Evolutionary conservation across 2,888 invertebrate species (phyloP).

Genomic region (Prosopocoilus inquinatus): DNA sequence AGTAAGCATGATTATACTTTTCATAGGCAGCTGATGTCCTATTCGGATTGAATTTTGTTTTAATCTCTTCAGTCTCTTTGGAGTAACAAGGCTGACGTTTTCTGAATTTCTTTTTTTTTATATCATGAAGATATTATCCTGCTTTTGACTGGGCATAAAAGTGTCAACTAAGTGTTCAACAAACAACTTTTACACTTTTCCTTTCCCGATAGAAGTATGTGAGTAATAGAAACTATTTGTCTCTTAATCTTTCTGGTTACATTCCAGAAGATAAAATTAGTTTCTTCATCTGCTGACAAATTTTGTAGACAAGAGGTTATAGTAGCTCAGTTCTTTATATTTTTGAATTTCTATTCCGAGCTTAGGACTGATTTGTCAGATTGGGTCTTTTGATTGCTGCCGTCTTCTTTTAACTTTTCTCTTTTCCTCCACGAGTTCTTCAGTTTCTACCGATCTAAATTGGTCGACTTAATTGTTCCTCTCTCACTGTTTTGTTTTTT

Average conservation of each 20-base stretch:
- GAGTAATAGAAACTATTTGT: not conserved
- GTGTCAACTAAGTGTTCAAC: not conserved
- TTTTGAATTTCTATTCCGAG: not conserved
- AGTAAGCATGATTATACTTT: not conserved
- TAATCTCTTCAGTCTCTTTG: not conserved
- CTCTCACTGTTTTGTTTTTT: too few species aligned
- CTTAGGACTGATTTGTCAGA: not conserved
- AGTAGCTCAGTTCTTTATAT: not conserved
- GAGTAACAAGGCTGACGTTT: too few species aligned
- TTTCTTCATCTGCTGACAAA: not conserved
- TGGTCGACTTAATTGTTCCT: too few species aligned
- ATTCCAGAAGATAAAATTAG: not conserved
- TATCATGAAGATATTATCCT: too few species aligned
- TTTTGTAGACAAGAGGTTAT: not conserved
- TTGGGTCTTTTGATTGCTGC: not conserved
- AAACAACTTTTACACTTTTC: not conserved
- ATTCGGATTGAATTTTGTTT: not conserved
- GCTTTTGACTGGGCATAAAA: not conserved
- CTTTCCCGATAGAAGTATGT: too few species aligned
- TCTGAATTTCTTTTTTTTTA: not conserved
- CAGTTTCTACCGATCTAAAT: not conserved
- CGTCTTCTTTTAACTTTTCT: not conserved
- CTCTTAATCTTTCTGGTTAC: not conserved
- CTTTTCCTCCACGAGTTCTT: not conserved
- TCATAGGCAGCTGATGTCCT: not conserved